Evolutionary conservation across 2,113 vertebrate genomes (phyloP).

Genomic region (Gymnocephalus cernua): DNA sequence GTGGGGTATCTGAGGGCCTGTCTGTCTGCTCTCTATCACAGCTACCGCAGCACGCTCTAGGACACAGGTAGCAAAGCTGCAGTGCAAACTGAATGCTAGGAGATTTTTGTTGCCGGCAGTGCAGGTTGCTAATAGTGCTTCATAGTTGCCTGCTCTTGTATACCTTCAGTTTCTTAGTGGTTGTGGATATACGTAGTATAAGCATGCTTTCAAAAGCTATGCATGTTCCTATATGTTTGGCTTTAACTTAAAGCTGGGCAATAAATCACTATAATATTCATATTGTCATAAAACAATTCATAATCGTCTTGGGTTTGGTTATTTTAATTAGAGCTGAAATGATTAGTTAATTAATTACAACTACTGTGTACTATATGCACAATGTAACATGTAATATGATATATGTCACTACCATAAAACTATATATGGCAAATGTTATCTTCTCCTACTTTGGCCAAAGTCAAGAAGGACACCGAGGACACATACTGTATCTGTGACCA

Average conservation of each 20-base stretch:
- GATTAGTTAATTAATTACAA: neutral
- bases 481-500: conserved; percentile 25
- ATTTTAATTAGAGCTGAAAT: neutral
- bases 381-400: neutral
- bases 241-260: neutral
- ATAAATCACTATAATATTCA: neutral
- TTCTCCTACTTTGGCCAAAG: neutral
- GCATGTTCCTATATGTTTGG: neutral
- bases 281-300: neutral
- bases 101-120: conserved; percentile 60
- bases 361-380: neutral
- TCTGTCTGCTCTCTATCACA: conserved; percentile 75
- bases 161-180: neutral
- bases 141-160: conserved; percentile 21
- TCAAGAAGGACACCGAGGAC: conserved; percentile 36
- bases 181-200: neutral
- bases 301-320: neutral
- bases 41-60: conserved; percentile 53
- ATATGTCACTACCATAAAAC: neutral
- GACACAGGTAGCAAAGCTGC: conserved; percentile 70
- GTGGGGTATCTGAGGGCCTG: conserved; percentile 74
- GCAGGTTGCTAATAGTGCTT: conserved; percentile 53
- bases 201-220: neutral
- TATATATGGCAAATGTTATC: neutral
- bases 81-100: conserved; percentile 37